Percentiles rank a stretch among this genome's conserved stretches.
Evolutionary conservation across 2,113 vertebrate species (phyloP).

Genomic region (Pygoscelis antarcticus): DNA sequence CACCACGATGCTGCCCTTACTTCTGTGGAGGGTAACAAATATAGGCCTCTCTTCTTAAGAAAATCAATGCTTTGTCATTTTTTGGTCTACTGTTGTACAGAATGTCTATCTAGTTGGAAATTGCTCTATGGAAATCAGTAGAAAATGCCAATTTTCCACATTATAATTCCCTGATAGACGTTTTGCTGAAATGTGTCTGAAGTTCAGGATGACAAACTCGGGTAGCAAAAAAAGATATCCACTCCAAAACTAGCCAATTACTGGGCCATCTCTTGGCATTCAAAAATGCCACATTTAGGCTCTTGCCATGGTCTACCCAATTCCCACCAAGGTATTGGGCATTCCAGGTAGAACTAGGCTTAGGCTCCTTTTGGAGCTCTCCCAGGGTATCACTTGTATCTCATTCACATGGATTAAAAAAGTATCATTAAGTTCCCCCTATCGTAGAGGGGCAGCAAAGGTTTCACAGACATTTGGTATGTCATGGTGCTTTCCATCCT

Average conservation of each 20-base stretch:
- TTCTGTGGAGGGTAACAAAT: neutral
- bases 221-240: neutral
- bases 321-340: neutral
- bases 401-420: neutral
- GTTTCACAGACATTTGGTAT: neutral
- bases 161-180: neutral
- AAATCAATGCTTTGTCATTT: slow-evolving; percentile 34
- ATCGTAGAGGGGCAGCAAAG: neutral
- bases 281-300: neutral
- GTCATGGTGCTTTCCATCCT: neutral
- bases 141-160: slow-evolving; percentile 46
- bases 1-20: neutral
- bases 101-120: slow-evolving; percentile 14
- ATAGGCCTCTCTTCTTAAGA: neutral
- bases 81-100: slow-evolving; percentile 1
- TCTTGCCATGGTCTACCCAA: neutral
- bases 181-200: neutral
- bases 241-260: neutral
- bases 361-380: neutral
- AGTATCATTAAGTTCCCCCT: neutral
- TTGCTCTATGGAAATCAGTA: neutral
- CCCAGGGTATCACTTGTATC: neutral
- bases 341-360: neutral
- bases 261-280: neutral
- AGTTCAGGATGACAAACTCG: neutral